A percentile compares a stretch with the other conserved stretches of the same genome.
phyloP scores from a whole-genome alignment of 2,797 vertebrate genomes.

The Gymnothorax javanicus region DNA sequence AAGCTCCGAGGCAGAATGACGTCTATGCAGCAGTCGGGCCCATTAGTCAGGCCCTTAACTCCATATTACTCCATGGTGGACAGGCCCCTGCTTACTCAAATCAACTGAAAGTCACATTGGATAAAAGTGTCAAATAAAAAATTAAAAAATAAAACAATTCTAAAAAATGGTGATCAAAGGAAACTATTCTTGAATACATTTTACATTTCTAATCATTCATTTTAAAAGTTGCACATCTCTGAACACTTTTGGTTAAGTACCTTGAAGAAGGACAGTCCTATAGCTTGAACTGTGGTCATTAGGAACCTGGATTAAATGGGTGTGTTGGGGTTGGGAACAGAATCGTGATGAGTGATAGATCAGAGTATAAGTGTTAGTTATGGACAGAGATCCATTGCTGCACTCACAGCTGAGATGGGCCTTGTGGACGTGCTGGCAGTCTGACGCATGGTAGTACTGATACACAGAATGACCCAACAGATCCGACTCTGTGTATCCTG shows the following conservation, averaged over 20 bases:
- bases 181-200: not conserved
- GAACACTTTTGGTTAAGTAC: not conserved
- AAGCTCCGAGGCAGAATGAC: no score
- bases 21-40: no score
- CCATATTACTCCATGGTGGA: no score
- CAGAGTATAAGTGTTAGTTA: not conserved
- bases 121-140: no score
- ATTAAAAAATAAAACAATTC: no score
- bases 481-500: constrained; percentile 54
- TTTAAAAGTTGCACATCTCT: not conserved
- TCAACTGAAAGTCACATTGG: no score
- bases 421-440: constrained; percentile 50
- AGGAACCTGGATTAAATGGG: not conserved
- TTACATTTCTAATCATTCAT: not conserved
- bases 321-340: not conserved
- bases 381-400: not conserved
- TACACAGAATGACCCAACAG: constrained; percentile 56
- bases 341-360: not conserved
- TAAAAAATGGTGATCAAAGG: no score
- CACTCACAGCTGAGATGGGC: constrained; percentile 53
- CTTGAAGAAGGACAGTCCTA: not conserved
- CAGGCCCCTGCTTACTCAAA: no score
- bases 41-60: no score
- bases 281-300: not conserved
- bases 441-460: constrained; percentile 52